These are phyloP conservation scores for Anneissia japonica DNA, from an alignment of 35 echinoderm and acorn worm genomes.

Conservation along the genomic window DNA sequence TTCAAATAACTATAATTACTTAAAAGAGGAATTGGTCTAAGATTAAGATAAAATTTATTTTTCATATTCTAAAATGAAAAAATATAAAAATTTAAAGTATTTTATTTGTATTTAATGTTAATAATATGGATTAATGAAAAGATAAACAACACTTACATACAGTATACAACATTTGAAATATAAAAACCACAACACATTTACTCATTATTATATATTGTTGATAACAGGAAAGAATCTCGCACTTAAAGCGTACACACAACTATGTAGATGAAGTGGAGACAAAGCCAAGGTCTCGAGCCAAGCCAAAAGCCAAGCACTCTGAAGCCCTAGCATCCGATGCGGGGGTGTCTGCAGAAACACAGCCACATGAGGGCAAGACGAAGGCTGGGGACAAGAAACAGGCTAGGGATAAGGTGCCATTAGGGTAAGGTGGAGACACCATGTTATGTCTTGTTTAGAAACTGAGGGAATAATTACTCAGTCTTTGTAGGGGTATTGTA, in stretches of 20 bases:
- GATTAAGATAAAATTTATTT: too few relatives aligned
- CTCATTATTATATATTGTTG: background rate
- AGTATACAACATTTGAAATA: too few relatives aligned
- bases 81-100: too few relatives aligned
- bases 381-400: background rate
- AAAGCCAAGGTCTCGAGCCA: constrained; percentile 25
- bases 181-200: background rate
- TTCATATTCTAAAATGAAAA: too few relatives aligned
- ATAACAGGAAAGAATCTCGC: constrained; percentile 51
- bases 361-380: background rate
- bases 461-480: too few relatives aligned
- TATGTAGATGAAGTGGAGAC: constrained; percentile 51
- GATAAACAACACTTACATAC: too few relatives aligned
- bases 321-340: background rate
- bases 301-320: background rate
- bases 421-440: background rate
- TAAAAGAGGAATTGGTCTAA: too few relatives aligned
- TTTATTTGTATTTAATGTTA: too few relatives aligned
- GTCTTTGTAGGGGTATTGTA: too few relatives aligned
- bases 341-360: background rate
- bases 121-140: too few relatives aligned
- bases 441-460: too few relatives aligned
- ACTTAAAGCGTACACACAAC: constrained; percentile 58
- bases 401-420: background rate
- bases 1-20: too few relatives aligned